Conservation (phyloP, 2,113 vertebrate genomes). For the Boleophthalmus pectinirostris region DNA sequence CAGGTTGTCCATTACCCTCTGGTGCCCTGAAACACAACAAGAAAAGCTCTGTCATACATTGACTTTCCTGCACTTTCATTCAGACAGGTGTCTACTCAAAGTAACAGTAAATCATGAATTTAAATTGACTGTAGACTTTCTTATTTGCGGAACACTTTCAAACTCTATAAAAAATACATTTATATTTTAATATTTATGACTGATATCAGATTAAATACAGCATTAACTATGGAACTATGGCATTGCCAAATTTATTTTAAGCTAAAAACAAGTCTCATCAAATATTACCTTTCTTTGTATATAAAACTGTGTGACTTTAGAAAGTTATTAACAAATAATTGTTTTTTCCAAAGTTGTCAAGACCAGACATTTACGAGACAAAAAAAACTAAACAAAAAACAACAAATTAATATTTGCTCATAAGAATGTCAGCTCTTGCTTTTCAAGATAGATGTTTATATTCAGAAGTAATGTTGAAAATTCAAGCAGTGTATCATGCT, state of each 20-base stretch:
- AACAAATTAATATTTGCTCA: no score
- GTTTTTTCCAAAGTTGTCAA: neutral
- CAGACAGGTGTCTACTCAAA: constrained; percentile 6
- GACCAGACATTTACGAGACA: neutral
- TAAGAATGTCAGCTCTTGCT: neutral
- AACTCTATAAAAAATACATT: neutral
- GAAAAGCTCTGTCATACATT: constrained; percentile 20
- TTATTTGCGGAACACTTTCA: neutral
- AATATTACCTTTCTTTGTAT: constrained; percentile 7
- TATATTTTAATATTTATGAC: neutral
- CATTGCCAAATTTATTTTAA: neutral
- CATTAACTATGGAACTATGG: no score
- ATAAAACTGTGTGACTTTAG: neutral
- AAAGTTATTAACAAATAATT: neutral
- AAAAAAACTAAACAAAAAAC: no score
- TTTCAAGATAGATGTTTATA: neutral
- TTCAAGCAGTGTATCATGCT: neutral
- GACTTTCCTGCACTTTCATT: constrained; percentile 8
- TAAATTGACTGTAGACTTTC: neutral
- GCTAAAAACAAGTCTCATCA: neutral
- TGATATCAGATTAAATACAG: no score
- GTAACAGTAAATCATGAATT: constrained; percentile 20
- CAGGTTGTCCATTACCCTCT: constrained; percentile 25
- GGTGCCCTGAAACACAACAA: constrained; percentile 45
- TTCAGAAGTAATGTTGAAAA: neutral